Percentiles rank a stretch among this genome's conserved stretches.
Evolutionary conservation across 2,113 vertebrate species (phyloP).

Genomic region (Coreoperca whiteheadi): DNA sequence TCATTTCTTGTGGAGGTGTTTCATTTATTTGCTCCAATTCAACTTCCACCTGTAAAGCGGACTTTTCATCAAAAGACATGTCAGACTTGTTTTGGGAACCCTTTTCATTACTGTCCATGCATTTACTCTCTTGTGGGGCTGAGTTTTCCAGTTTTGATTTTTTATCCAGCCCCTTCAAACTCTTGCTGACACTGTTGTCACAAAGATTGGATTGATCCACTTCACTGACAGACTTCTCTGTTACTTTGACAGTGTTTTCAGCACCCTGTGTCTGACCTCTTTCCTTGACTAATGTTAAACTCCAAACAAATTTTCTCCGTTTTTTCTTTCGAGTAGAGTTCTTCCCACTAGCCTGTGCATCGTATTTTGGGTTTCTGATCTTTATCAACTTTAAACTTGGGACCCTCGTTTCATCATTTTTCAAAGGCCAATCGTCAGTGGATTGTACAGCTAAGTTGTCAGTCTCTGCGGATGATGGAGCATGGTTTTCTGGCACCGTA

Average conservation of each 20-base stretch:
- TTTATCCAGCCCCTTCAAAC: slow-evolving; percentile 52
- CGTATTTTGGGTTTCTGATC: slow-evolving; percentile 83
- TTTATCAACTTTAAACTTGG: slow-evolving; percentile 82
- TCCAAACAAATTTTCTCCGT: slow-evolving; percentile 84
- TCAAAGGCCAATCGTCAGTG: slow-evolving; percentile 48
- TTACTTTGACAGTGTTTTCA: slow-evolving; percentile 54
- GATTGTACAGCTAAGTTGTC: slow-evolving; percentile 51
- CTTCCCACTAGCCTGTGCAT: slow-evolving; percentile 58
- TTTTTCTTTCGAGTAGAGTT: slow-evolving; percentile 81
- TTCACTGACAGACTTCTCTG: slow-evolving; percentile 56
- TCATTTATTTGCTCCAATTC: slow-evolving; percentile 61
- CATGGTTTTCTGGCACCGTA: slow-evolving; percentile 53
- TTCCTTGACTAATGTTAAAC: slow-evolving; percentile 79
- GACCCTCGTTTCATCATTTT: slow-evolving; percentile 68
- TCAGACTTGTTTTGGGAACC: slow-evolving; percentile 57
- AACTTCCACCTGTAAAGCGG: slow-evolving; percentile 52
- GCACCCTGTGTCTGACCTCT: slow-evolving; percentile 41
- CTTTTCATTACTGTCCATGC: slow-evolving; percentile 41
- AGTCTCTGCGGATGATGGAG: slow-evolving; percentile 49
- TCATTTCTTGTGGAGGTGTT: slow-evolving; percentile 55
- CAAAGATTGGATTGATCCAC: slow-evolving; percentile 38
- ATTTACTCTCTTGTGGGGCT: slow-evolving; percentile 34
- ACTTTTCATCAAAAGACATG: slow-evolving; percentile 39
- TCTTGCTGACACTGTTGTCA: slow-evolving; percentile 51
- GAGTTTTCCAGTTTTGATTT: slow-evolving; percentile 42